phyloP scores from a whole-genome alignment of 2,113 vertebrate genomes.

The Gyps fulvus region DNA sequence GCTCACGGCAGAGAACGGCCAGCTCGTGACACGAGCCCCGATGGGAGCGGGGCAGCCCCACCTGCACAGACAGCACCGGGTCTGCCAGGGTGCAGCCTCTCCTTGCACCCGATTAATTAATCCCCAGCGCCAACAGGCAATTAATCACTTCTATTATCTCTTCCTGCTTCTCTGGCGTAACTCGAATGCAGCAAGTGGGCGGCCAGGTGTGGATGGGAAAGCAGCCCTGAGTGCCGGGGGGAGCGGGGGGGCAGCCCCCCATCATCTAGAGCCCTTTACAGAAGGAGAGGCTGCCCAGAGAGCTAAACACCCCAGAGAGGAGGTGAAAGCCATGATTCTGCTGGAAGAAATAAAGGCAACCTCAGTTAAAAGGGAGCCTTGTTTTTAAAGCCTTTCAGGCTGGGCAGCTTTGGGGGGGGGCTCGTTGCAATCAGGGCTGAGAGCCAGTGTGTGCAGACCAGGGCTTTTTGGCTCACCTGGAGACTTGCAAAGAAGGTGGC shows the following conservation, averaged over 20 bases:
- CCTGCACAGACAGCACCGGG: not conserved
- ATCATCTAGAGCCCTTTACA: rapidly evolving
- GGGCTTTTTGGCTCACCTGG: not conserved
- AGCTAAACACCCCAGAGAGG: not conserved
- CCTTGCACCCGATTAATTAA: not conserved
- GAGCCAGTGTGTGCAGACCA: not conserved
- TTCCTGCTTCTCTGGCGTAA: not conserved
- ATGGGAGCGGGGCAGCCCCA: not conserved
- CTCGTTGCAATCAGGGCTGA: not conserved
- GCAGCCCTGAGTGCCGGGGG: rapidly evolving
- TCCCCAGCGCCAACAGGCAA: not conserved
- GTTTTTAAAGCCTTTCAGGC: not conserved
- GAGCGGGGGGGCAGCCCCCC: not conserved
- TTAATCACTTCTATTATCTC: not conserved
- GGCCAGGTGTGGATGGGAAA: not conserved
- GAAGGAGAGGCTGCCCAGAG: not conserved
- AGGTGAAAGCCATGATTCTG: not conserved
- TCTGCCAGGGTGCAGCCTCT: not conserved
- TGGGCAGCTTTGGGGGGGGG: not conserved
- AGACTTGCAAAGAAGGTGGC: not conserved
- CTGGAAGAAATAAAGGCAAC: not conserved
- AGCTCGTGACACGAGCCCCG: rapidly evolving
- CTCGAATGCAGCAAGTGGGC: not conserved
- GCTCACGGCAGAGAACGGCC: rapidly evolving
- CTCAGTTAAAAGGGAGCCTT: not conserved